Evolutionary conservation across 2,113 vertebrate genomes (phyloP).

Genomic region (Helogale parvula): DNA sequence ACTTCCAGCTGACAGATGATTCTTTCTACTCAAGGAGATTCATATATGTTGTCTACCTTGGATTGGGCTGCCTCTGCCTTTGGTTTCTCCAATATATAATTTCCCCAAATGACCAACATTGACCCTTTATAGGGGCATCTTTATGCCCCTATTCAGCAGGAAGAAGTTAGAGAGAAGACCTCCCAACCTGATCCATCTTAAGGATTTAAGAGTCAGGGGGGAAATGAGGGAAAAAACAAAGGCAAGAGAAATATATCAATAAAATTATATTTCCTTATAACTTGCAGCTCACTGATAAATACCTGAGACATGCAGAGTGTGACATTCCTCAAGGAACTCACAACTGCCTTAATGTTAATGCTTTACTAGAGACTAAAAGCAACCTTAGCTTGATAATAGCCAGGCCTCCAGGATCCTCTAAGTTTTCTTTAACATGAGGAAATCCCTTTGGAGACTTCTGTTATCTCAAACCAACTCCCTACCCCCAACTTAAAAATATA

Average conservation of each 20-base stretch:
- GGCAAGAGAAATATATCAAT: background rate
- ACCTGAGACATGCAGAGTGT: background rate
- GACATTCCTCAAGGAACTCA: background rate
- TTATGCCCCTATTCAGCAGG: background rate
- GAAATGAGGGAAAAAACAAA: background rate
- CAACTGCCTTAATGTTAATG: background rate
- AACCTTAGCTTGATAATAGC: background rate
- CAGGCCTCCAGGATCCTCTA: background rate
- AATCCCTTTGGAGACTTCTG: background rate
- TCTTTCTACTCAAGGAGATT: background rate
- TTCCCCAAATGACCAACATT: background rate
- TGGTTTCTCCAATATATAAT: background rate
- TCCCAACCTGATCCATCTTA: background rate
- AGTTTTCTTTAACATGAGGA: background rate
- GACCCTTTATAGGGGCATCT: background rate
- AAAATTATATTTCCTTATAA: background rate
- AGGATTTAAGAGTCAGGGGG: background rate
- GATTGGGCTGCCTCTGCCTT: background rate
- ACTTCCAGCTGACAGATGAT: background rate
- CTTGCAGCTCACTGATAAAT: background rate
- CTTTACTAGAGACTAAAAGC: background rate
- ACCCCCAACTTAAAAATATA: background rate
- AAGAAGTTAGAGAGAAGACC: background rate
- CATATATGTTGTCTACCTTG: background rate
- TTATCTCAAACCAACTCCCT: background rate